Evolutionary conservation across 2,888 invertebrate genomes (phyloP), one percentile per base, ranked within the genome.

Genomic region (Dicranocentrus wangi): DNA sequence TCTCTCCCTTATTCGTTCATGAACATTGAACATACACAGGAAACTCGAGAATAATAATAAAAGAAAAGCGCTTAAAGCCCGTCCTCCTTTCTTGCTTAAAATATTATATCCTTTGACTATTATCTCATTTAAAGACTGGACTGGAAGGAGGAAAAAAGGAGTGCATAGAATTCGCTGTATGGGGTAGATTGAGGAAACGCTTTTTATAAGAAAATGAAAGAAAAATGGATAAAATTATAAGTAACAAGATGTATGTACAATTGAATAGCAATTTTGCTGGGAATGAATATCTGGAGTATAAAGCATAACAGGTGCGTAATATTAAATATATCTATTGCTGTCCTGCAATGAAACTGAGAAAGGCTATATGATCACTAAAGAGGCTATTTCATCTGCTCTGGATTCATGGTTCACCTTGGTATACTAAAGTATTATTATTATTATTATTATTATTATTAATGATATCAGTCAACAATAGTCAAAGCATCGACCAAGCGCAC

Each of bases 1-100:
- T 65, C 65, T 65, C 65, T 60, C 32, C 8, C 28, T 65, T 19
- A 43, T 43, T 42, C 42, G 39, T 65, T 42, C 21, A 65, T 43
- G 65, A 65, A 43, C 65, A 42, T 43, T 65, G 65, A 39, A n/a
- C 25, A 65, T 43, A 65, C 65, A 19, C 42, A 65, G 65, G 65
- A 65, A 65, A 65, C 65, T 43, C n/a, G 65, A 65, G 65, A 65
- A 65, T 65, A 65, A 65, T 65, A 65, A 65, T 65, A 42, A 65
- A 65, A 65, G 65, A 65, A 65, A 65, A 65, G 43, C 65, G 65
- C 65, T 65, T 65, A 65, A 65, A 65, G 42, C 65, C 39, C 43
- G 65, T 65, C 65, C 65, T 65, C 43, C 43, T 43, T 15, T 65
- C 65, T 65, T 65, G 21, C 65, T 43, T 42, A 65, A 65, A 65